A percentile compares a stretch with the other conserved stretches of the same genome.
phyloP scores from a whole-genome alignment of 2,113 vertebrate genomes.

The Epinephelus lanceolatus region DNA sequence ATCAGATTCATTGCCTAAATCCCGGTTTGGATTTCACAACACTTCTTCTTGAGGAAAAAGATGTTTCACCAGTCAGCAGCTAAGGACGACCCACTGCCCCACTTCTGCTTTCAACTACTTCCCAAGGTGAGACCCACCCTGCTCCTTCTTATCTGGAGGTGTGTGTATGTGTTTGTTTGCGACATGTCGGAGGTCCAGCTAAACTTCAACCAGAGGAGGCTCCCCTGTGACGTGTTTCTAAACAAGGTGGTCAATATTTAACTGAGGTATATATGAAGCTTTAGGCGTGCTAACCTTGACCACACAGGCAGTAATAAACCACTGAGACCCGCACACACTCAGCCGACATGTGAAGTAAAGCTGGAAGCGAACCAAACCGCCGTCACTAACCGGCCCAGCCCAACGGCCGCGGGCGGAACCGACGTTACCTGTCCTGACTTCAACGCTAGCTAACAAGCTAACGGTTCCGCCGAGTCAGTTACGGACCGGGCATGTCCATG shows the following conservation, averaged over 20 bases:
- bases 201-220: constrained; percentile 48
- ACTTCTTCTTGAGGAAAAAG: not conserved
- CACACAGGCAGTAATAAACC: not conserved
- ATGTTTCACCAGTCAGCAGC: constrained; percentile 11
- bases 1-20: not conserved
- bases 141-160: constrained; percentile 33
- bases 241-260: constrained; percentile 44
- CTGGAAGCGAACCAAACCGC: constrained; percentile 14
- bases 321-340: not conserved
- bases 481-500: not conserved
- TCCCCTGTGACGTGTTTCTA: constrained; percentile 30
- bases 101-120: constrained; percentile 13
- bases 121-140: constrained; percentile 39
- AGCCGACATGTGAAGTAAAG: too few relatives aligned
- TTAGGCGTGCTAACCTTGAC: constrained; percentile 34
- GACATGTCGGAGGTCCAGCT: constrained; percentile 22
- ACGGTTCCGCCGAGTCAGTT: constrained; percentile 56
- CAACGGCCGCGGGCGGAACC: constrained; percentile 38
- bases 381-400: not conserved
- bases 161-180: not conserved
- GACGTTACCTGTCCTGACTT: constrained; percentile 58
- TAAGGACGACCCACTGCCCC: constrained; percentile 29
- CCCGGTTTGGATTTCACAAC: constrained; percentile 28
- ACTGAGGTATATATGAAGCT: not conserved
- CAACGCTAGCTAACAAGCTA: constrained; percentile 68